These are phyloP conservation scores for Heterochromis multidens DNA, from an alignment of 2,113 vertebrate genomes.

Conservation along the genomic window DNA sequence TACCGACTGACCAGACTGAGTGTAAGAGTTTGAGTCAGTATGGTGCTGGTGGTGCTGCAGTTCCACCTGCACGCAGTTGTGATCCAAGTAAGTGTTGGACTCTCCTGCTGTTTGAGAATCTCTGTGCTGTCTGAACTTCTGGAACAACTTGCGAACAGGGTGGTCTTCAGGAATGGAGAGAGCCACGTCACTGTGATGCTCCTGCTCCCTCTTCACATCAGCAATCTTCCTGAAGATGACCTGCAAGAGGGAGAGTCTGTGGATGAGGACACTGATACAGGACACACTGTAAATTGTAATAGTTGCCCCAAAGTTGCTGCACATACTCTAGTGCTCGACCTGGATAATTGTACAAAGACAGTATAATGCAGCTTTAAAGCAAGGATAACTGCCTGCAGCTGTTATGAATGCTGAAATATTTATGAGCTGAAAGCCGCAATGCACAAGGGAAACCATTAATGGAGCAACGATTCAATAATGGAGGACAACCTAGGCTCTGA, in stretches of 20 bases:
- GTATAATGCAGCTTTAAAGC: slow-evolving; percentile 6
- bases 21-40: slow-evolving; percentile 76
- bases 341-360: background rate
- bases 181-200: slow-evolving; percentile 88
- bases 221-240: slow-evolving; percentile 96
- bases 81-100: slow-evolving; percentile 69
- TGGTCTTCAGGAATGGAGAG: slow-evolving; percentile 96
- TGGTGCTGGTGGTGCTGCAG: slow-evolving; percentile 63
- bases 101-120: slow-evolving; percentile 83
- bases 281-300: background rate
- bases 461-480: slow-evolving; percentile 33
- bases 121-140: slow-evolving; percentile 96
- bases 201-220: slow-evolving; percentile 93
- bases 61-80: slow-evolving; percentile 85
- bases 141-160: slow-evolving; percentile 94
- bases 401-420: slow-evolving; percentile 45
- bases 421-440: slow-evolving; percentile 7
- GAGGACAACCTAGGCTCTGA: background rate
- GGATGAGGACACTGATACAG: background rate
- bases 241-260: slow-evolving; percentile 65
- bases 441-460: slow-evolving; percentile 26
- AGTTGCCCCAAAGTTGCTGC: no score
- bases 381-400: background rate
- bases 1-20: slow-evolving; percentile 27
- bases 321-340: background rate